Base-by-base conservation (phyloP, 2,888 invertebrate species). In the Trichopoda pennipes region DNA sequence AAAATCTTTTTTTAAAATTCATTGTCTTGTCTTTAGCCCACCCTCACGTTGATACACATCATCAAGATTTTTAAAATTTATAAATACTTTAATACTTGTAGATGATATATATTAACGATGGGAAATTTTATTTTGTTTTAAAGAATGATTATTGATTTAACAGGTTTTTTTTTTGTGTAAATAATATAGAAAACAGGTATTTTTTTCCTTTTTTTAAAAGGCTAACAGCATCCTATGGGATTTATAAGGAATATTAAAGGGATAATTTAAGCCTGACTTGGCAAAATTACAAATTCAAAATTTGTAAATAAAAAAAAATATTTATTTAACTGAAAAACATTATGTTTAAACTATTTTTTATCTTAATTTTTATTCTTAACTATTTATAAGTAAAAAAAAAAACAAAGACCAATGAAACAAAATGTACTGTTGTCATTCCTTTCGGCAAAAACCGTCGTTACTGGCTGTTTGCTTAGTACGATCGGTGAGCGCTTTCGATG, bases 161-260 rank as follows among this genome's bases (percentile, higher is more conserved):
- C 61, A 74, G 73, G 47, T 79, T 79, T 53, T 49, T 79, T 79
- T 53, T 49, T 60, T 35, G 55, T 44, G 19, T 32, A 44, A 68
- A 68, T 44, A 55, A 19, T 44, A 44, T n/a, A 56, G 8, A 44
- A 56, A 55, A 14, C 42, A 44, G 42, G 42, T n/a, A 44, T 44
- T 44, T 44, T 42, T 14, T 42, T 44, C n/a, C 16, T 1, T n/a
- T n/a, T 16, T 38, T 38, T 12, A 38, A 38, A 38, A 38, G 1
- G 7, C 9, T 2, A 12, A 38, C 3, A 38, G 16, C 2, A 44
- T 44, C 42, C 42, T 44, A n/a, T 16, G 4, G 2, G 4, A 44
- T 44, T 44, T 44, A 16, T 16, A 44, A 14, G 16, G 14, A 14
- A 44, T 14, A 44, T n/a, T 2, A 16, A n/a, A 14, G 2, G 10